phyloP scores from a whole-genome alignment of 2,888 invertebrate species.

The Camponotus fellah region DNA sequence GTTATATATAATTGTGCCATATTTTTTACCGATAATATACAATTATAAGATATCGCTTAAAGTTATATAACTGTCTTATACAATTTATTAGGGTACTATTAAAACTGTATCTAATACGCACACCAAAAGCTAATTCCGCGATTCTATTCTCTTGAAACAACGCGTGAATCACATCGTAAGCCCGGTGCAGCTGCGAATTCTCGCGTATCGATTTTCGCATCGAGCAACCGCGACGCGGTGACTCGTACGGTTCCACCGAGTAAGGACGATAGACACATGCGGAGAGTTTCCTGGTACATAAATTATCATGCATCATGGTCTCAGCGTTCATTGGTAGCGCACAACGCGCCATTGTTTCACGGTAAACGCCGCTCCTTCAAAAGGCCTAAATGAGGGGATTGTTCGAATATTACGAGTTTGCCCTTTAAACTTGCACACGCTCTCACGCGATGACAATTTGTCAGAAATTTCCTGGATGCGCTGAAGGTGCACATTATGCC shows the following conservation, averaged over 20 bases:
- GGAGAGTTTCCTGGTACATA: constrained; percentile 70
- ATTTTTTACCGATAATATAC: neutral
- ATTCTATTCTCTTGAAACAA: constrained; percentile 39
- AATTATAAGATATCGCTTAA: neutral
- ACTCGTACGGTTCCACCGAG: constrained; percentile 53
- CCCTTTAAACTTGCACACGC: constrained; percentile 56
- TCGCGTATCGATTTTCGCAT: constrained; percentile 69
- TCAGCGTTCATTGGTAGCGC: constrained; percentile 52
- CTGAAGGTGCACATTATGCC: constrained; percentile 14
- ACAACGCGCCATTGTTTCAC: constrained; percentile 62
- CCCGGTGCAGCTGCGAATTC: constrained; percentile 57
- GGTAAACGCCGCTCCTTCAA: constrained; percentile 42
- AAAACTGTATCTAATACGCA: neutral
- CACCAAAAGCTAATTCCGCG: constrained; percentile 19
- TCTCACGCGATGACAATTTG: constrained; percentile 53
- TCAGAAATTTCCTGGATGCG: constrained; percentile 31
- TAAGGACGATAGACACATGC: constrained; percentile 58
- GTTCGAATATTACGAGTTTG: constrained; percentile 58
- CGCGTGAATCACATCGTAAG: constrained; percentile 60
- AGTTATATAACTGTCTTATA: neutral
- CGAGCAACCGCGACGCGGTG: constrained; percentile 48
- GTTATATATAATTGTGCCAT: neutral
- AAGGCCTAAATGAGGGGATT: constrained; percentile 61
- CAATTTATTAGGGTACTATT: neutral
- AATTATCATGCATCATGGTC: constrained; percentile 76